Conservation (phyloP, 2,888 invertebrate genomes). For the Stenchaetothrips biformis region DNA sequence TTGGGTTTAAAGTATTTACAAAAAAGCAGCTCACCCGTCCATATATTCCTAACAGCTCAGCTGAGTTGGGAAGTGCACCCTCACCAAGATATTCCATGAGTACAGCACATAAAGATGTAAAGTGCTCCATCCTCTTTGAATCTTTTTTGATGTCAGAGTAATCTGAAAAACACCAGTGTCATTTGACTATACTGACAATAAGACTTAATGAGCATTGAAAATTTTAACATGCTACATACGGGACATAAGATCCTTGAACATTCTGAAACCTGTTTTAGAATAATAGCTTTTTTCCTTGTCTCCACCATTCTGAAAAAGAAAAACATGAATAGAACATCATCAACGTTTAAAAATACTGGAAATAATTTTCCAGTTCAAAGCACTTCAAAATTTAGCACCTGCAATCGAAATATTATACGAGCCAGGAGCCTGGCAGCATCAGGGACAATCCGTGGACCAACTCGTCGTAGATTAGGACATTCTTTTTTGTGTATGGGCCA, state of each 20-base stretch:
- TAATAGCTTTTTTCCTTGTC: constrained; percentile 63
- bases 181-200: background rate
- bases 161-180: constrained; percentile 54
- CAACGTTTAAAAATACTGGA: constrained; percentile 10
- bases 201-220: too few relatives aligned
- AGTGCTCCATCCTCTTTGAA: constrained; percentile 68
- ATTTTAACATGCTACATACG: constrained; percentile 57
- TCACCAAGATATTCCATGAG: constrained; percentile 66
- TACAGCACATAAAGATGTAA: constrained; percentile 66
- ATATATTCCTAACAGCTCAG: constrained; percentile 77
- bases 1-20: background rate
- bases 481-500: constrained; percentile 82
- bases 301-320: constrained; percentile 56
- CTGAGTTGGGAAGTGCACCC: constrained; percentile 64
- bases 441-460: constrained; percentile 67
- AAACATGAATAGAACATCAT: constrained; percentile 27
- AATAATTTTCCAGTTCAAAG: constrained; percentile 28
- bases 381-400: constrained; percentile 41
- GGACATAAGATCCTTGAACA: constrained; percentile 84
- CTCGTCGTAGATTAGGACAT: constrained; percentile 68
- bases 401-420: constrained; percentile 64
- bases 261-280: constrained; percentile 62
- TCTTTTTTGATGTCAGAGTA: constrained; percentile 75
- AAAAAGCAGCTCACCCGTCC: constrained; percentile 60
- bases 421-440: constrained; percentile 78